Evolutionary conservation across 2,797 vertebrate species (phyloP).

Genomic region (Yasuhikotakia modesta): DNA sequence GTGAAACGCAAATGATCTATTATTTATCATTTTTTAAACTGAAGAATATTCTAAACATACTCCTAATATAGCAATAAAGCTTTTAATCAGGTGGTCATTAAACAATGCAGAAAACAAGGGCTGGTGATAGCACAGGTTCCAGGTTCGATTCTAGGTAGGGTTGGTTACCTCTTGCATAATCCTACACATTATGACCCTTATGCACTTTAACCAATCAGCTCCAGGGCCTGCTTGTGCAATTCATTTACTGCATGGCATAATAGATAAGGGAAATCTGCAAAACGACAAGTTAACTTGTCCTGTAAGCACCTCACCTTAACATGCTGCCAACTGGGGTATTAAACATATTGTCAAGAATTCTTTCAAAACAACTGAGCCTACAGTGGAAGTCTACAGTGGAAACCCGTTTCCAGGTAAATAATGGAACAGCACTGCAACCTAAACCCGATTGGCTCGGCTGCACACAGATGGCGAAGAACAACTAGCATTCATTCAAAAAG

Average conservation of each 20-base stretch:
- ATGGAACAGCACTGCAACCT: conserved; percentile 82
- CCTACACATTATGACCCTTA: background rate
- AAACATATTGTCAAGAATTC: conserved; percentile 17
- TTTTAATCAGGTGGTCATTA: background rate
- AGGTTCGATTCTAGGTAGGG: background rate
- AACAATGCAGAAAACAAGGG: background rate
- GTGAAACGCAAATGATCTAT: conserved; percentile 55
- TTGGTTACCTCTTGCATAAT: background rate
- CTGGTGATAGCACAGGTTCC: background rate
- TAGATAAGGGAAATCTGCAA: background rate
- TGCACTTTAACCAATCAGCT: background rate
- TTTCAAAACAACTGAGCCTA: conserved; percentile 42
- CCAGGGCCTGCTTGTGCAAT: background rate
- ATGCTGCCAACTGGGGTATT: conserved; percentile 7
- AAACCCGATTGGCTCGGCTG: conserved; percentile 78
- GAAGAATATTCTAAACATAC: too few relatives aligned
- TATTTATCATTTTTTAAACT: too few relatives aligned
- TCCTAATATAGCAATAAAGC: background rate
- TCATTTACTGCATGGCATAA: background rate
- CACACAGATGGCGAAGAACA: conserved; percentile 62
- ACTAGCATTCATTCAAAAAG: conserved; percentile 40
- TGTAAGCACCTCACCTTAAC: conserved; percentile 1
- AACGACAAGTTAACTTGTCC: background rate
- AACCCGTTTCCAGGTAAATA: conserved; percentile 84
- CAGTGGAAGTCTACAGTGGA: conserved; percentile 75